Conservation (phyloP, 2,113 vertebrate genomes). For the Archocentrus centrarchus region DNA sequence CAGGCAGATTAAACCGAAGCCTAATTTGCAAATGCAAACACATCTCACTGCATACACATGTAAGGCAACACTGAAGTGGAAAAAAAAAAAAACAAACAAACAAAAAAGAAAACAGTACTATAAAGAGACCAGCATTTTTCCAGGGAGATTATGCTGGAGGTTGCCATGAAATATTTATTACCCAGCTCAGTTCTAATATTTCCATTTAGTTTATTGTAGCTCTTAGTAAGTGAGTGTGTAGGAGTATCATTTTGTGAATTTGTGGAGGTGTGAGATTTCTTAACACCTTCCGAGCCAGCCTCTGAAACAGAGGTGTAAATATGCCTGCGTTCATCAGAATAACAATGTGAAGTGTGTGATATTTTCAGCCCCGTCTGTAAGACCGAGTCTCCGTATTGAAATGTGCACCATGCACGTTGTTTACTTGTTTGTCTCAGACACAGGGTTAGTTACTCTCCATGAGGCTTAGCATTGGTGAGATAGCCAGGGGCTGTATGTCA, state of each 20-base stretch:
- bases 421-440: conserved; percentile 69
- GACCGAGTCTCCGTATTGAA: conserved; percentile 16
- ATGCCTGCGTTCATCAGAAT: conserved; percentile 57
- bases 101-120: conserved; percentile 15
- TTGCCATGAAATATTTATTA: conserved; percentile 69
- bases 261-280: conserved; percentile 63
- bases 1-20: background rate
- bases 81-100: background rate
- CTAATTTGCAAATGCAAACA: conserved; percentile 25
- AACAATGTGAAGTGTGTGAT: conserved; percentile 45
- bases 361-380: conserved; percentile 37
- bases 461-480: conserved; percentile 68
- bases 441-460: conserved; percentile 51
- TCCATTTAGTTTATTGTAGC: conserved; percentile 60
- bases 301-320: conserved; percentile 62
- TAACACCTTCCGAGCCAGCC: conserved; percentile 38
- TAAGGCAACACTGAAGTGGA: conserved; percentile 7
- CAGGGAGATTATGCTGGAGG: conserved; percentile 45
- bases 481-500: conserved; percentile 65
- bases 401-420: conserved; percentile 52
- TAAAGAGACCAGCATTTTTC: conserved; percentile 39
- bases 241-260: conserved; percentile 55
- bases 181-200: conserved; percentile 53
- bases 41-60: conserved; percentile 6
- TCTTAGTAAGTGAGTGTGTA: conserved; percentile 50